phyloP scores from a whole-genome alignment of 92 coral and sea anemone species.

The Actinernus sp. region DNA sequence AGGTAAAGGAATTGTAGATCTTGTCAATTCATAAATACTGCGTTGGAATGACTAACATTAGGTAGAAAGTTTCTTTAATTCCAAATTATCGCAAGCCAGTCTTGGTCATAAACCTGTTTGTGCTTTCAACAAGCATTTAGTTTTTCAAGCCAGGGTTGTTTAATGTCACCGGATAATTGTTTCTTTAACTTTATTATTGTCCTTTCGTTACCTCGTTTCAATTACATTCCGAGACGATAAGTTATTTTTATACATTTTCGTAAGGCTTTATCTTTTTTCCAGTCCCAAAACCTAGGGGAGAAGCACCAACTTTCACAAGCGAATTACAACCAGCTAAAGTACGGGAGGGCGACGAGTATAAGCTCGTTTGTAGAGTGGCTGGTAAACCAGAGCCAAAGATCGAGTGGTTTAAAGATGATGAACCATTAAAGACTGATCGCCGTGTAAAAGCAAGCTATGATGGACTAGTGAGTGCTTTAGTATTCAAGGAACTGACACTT shows the following conservation, averaged over 20 bases:
- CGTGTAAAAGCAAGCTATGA: conserved; percentile 75
- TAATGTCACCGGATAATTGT: too few species aligned
- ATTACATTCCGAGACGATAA: too few species aligned
- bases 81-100: too few species aligned
- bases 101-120: too few species aligned
- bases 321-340: conserved; percentile 73
- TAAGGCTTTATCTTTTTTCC: neutral
- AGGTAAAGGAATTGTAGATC: conserved; percentile 50
- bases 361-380: conserved; percentile 65
- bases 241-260: too few species aligned
- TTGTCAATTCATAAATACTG: neutral
- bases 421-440: conserved; percentile 32
- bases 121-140: too few species aligned
- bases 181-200: too few species aligned
- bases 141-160: too few species aligned
- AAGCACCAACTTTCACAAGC: conserved; percentile 79
- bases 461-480: conserved; percentile 73
- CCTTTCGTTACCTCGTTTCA: too few species aligned
- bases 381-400: conserved; percentile 79
- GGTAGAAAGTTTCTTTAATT: too few species aligned
- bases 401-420: conserved; percentile 86
- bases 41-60: too few species aligned
- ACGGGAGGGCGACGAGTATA: conserved; percentile 63
- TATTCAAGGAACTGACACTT: conserved; percentile 54
- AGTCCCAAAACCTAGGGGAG: conserved; percentile 43